phyloP scores from a whole-genome alignment of 2,113 vertebrate genomes.

The Malurus cyaneus region DNA sequence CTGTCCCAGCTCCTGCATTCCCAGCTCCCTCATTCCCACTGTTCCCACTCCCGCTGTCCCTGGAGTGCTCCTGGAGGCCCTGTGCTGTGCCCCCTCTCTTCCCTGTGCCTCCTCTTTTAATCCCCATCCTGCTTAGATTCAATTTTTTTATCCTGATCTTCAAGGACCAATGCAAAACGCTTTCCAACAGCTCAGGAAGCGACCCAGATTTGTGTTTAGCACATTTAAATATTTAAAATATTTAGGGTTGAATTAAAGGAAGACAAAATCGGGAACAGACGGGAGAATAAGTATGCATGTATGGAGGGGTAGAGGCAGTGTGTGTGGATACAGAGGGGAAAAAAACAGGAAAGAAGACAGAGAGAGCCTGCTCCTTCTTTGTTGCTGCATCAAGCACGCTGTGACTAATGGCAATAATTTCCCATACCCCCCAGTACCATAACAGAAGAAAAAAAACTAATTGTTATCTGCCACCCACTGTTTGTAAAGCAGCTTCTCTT shows the following conservation, averaged over 20 bases:
- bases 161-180: fast-evolving
- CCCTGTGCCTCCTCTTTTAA: neutral
- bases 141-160: neutral
- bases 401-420: neutral
- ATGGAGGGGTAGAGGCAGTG: fast-evolving
- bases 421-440: neutral
- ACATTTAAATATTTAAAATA: neutral
- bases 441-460: constrained; percentile 35
- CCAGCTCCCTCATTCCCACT: neutral
- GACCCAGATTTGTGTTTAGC: neutral
- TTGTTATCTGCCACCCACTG: constrained; percentile 49
- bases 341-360: neutral
- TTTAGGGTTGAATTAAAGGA: neutral
- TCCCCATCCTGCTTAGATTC: neutral
- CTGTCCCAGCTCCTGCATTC: no score
- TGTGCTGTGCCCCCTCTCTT: neutral
- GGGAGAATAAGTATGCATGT: neutral
- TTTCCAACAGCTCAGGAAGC: neutral
- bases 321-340: neutral
- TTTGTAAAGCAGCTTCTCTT: constrained; percentile 49
- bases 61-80: neutral
- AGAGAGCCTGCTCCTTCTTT: neutral
- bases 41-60: neutral
- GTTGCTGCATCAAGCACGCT: neutral
- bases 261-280: neutral